Base-by-base conservation (phyloP, 2,797 vertebrate species). In the Lemur catta region DNA sequence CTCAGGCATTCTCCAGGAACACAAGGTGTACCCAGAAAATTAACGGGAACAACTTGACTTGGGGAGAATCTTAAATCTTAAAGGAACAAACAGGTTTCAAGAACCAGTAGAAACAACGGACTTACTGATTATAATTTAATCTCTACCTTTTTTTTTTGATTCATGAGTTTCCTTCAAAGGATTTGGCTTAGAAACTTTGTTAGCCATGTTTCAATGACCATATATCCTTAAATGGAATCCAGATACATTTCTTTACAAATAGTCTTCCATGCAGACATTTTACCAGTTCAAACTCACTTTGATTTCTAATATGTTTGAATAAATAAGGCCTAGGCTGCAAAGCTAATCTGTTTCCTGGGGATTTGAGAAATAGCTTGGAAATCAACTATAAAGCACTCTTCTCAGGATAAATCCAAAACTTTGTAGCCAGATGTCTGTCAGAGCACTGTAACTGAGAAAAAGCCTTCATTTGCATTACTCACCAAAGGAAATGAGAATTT, bases 211-310 rank as follows among this genome's bases (percentile, higher is more conserved):
- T 96, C 96, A 94, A 46, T 89, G 96, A 96, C 59, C 5, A 3
- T 81, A 69, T 79, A 72, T 78, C 91, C 89, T 96, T 93, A 96
- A 95, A 97, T 95, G 93, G 96, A 93, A 97, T 95, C 94, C 96
- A 97, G 97, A 97, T 95, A 89, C 92, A 91, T 95, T 97, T 97
- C 95, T 97, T 95, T 96, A 94, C 94, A 97, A 97, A 97, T 94
- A 97, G 65, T 86, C 82, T 95, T 89, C 84, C 57, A 84, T 74
- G 96, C 96, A 94, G 96, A 94, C 38, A 90, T 94, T 97, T 97
- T 96, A 92, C 94, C 93, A 87, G 89, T 87, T 97, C 84, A 96
- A 96, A 92, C 74, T 91, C 93, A 93, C 97, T 97, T 97, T 97
- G 96, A 97, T 97, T 97, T 97, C 95, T 94, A 93, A 81, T 95